Percentiles rank a stretch among this genome's conserved stretches.
Evolutionary conservation across 2,888 invertebrate species (phyloP).

Genomic region (Blomia tropicalis): DNA sequence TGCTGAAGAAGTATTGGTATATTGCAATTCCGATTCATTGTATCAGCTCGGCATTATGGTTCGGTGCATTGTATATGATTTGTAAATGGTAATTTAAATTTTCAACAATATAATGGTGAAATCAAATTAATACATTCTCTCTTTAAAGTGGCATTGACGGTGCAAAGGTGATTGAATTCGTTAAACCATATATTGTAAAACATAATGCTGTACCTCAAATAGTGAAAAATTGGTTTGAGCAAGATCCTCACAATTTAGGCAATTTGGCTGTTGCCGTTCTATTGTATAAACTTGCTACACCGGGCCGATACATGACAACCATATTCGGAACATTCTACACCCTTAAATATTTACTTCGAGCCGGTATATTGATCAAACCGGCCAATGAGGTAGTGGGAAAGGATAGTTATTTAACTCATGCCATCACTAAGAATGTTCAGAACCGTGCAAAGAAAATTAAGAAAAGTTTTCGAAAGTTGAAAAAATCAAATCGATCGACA

Average conservation of each 20-base stretch:
- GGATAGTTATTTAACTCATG: background rate
- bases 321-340: constrained; percentile 27
- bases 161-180: background rate
- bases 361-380: background rate
- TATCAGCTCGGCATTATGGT: constrained; percentile 72
- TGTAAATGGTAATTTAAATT: constrained; percentile 66
- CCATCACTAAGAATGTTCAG: background rate
- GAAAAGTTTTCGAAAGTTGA: background rate
- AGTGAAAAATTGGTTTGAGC: background rate
- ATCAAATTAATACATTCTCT: background rate
- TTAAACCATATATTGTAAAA: constrained; percentile 6
- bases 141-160: constrained; percentile 21
- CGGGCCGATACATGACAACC: constrained; percentile 77
- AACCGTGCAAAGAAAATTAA: background rate
- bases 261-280: constrained; percentile 75
- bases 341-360: constrained; percentile 26
- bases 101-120: background rate
- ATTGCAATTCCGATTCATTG: constrained; percentile 82
- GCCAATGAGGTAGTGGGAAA: background rate
- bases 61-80: constrained; percentile 66
- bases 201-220: constrained; percentile 4
- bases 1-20: constrained; percentile 93
- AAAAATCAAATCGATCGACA: background rate
- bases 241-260: constrained; percentile 54
- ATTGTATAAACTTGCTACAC: constrained; percentile 81